A percentile compares a stretch with the other conserved stretches of the same genome.
Evolutionary conservation across 2,888 invertebrate genomes (phyloP).

Genomic region (Cantharis rustica): DNA sequence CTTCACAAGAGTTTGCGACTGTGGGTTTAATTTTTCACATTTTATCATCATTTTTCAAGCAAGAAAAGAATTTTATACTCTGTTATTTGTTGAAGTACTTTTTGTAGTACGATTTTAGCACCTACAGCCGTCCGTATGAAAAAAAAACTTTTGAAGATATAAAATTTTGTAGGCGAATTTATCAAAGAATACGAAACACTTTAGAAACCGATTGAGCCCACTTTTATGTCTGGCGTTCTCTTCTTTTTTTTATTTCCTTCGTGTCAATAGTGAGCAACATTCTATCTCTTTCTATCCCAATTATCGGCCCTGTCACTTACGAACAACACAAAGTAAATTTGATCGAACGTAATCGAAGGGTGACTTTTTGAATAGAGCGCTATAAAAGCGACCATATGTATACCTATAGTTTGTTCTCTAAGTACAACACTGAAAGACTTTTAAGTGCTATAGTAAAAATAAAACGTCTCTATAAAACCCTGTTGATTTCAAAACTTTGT

Average conservation of each 20-base stretch:
- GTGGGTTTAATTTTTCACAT: neutral
- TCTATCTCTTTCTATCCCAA: conserved; percentile 43
- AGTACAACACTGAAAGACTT: conserved; percentile 20
- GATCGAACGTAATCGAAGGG: conserved; percentile 37
- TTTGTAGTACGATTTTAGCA: conserved; percentile 8
- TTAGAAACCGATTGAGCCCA: conserved; percentile 30
- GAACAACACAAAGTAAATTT: conserved; percentile 43
- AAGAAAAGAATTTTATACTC: neutral
- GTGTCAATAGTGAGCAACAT: conserved; percentile 12
- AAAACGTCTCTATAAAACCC: neutral
- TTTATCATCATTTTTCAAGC: neutral
- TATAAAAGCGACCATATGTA: conserved; percentile 26
- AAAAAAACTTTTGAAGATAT: conserved; percentile 16
- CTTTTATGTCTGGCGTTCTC: conserved; percentile 21
- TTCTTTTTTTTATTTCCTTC: conserved; percentile 20
- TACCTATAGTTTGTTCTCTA: conserved; percentile 20
- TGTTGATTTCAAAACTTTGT: conserved; percentile 2
- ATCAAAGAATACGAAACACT: conserved; percentile 30
- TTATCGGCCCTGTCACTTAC: conserved; percentile 49
- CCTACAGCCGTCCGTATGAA: conserved; percentile 9
- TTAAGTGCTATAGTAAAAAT: conserved; percentile 3
- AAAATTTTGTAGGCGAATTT: conserved; percentile 20
- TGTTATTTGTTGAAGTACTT: conserved; percentile 8
- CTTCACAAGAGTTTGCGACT: neutral
- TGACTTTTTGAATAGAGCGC: conserved; percentile 34